Conservation (phyloP, 2,888 invertebrate species). For the Erebia ligea region DNA sequence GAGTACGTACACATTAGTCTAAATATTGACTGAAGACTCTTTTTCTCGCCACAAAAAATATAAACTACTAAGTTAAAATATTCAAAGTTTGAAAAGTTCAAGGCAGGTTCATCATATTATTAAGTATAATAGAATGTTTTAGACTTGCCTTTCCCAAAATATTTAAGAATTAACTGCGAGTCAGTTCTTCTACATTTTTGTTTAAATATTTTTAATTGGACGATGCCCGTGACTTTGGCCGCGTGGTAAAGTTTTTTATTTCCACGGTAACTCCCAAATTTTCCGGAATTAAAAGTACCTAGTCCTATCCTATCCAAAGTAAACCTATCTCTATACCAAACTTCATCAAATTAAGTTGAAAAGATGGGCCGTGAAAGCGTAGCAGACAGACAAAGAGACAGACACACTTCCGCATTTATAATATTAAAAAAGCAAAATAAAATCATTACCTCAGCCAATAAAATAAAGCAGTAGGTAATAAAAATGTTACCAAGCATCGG, state of each 20-base stretch:
- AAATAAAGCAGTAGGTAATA: not conserved
- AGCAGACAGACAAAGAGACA: too few relatives aligned
- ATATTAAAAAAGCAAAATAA: not conserved
- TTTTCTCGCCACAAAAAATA: not conserved
- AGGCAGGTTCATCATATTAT: not conserved
- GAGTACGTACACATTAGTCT: not conserved
- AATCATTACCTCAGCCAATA: not conserved
- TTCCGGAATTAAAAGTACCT: too few relatives aligned
- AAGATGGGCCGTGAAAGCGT: too few relatives aligned
- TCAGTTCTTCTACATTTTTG: not conserved
- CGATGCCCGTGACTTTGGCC: too few relatives aligned
- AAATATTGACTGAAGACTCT: not conserved
- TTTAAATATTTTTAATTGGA: not conserved
- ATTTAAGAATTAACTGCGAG: not conserved
- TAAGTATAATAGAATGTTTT: not conserved
- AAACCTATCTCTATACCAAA: too few relatives aligned
- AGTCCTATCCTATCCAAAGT: too few relatives aligned
- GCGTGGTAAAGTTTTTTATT: too few relatives aligned
- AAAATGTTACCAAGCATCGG: not conserved
- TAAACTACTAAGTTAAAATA: not conserved
- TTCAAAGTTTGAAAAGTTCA: not conserved
- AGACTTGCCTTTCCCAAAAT: not conserved
- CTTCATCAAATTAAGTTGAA: too few relatives aligned
- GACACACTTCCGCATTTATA: too few relatives aligned
- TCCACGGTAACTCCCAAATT: too few relatives aligned